Evolutionary conservation across 2,113 vertebrate species (phyloP).

Genomic region (Cololabis saira): DNA sequence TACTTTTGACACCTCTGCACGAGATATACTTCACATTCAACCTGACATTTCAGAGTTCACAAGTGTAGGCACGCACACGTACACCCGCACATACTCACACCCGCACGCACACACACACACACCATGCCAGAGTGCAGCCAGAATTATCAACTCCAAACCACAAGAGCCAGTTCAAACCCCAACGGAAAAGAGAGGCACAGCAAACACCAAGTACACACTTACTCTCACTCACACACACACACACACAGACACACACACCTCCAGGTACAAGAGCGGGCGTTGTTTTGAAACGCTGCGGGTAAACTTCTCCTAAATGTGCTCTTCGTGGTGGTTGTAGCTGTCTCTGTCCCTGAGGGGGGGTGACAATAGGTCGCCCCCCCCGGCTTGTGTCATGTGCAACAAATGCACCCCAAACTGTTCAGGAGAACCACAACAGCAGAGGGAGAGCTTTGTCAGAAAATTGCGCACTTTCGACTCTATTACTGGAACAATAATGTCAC

Average conservation of each 20-base stretch:
- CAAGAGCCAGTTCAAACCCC: conserved; percentile 42
- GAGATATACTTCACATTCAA: neutral
- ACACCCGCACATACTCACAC: conserved; percentile 25
- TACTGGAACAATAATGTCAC: conserved; percentile 59
- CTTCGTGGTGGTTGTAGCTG: conserved; percentile 39
- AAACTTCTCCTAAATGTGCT: conserved; percentile 65
- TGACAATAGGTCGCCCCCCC: conserved; percentile 48
- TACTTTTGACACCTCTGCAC: too few species aligned
- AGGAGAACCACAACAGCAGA: conserved; percentile 73
- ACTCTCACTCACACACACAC: conserved; percentile 51
- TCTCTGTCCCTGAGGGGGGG: conserved; percentile 50
- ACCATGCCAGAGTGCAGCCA: conserved; percentile 66
- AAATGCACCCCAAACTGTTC: conserved; percentile 84
- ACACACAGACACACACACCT: conserved; percentile 59
- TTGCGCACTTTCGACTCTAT: conserved; percentile 18
- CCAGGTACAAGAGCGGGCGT: conserved; percentile 48
- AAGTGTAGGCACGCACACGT: conserved; percentile 19
- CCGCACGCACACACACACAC: conserved; percentile 18
- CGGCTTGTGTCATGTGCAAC: conserved; percentile 81
- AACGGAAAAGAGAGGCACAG: conserved; percentile 29
- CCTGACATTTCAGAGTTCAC: conserved; percentile 42
- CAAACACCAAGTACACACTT: conserved; percentile 34
- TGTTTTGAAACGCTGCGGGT: conserved; percentile 56
- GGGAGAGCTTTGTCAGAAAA: conserved; percentile 45
- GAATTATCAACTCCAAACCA: conserved; percentile 56